Evolutionary conservation across 2,888 invertebrate species (phyloP).

Genomic region (Ormyrus pomaceus): DNA sequence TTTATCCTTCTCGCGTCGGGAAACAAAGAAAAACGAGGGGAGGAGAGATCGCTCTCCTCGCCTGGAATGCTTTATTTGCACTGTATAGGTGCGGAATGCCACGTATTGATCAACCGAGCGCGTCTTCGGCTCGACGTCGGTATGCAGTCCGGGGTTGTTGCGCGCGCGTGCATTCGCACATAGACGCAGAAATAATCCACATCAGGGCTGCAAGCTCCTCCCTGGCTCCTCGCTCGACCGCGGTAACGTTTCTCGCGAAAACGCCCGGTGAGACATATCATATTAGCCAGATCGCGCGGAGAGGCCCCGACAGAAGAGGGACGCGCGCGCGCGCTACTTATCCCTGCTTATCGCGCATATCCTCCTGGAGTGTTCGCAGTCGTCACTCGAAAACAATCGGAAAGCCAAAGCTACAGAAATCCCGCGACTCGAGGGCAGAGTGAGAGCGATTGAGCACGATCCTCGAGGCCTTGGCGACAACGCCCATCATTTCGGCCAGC

Average conservation of each 20-base stretch:
- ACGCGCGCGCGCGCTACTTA: slow-evolving; percentile 1
- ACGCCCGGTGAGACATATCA: slow-evolving; percentile 28
- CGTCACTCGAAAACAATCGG: slow-evolving; percentile 70
- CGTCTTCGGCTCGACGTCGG: no score
- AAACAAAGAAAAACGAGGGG: slow-evolving; percentile 1
- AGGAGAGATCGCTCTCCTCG: neutral
- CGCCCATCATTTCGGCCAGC: slow-evolving; percentile 69
- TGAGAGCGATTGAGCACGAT: slow-evolving; percentile 69
- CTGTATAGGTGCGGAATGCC: slow-evolving; percentile 28
- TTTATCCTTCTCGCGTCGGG: neutral
- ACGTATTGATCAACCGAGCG: no score
- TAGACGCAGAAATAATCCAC: no score
- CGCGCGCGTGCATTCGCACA: neutral
- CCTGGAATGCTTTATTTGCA: slow-evolving; percentile 29
- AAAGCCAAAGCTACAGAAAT: slow-evolving; percentile 72
- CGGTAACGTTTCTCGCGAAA: slow-evolving; percentile 24
- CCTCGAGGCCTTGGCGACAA: slow-evolving; percentile 68
- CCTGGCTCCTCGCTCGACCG: slow-evolving; percentile 16
- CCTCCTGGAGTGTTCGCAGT: no score
- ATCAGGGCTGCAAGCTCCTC: no score
- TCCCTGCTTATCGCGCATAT: no score
- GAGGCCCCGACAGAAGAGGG: neutral
- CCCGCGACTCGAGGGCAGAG: slow-evolving; percentile 69
- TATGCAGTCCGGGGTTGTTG: neutral
- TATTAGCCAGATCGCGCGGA: slow-evolving; percentile 16